Conservation (phyloP, 2,888 invertebrate genomes). For the Spodoptera picta region DNA sequence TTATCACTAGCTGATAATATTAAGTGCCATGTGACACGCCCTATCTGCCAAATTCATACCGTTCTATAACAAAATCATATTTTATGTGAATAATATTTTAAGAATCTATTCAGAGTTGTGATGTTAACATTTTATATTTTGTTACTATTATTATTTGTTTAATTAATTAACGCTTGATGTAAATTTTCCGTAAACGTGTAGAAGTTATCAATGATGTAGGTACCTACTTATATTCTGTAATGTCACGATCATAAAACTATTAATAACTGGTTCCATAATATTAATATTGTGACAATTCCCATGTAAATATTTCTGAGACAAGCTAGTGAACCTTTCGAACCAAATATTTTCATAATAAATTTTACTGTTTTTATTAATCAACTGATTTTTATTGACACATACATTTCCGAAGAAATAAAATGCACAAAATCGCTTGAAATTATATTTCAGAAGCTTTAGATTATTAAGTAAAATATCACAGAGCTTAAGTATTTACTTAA, state of each 20-base stretch:
- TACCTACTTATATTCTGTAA: conserved; percentile 38
- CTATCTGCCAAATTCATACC: conserved; percentile 79
- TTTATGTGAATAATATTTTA: conserved; percentile 43
- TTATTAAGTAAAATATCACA: conserved; percentile 44
- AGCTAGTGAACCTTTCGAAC: conserved; percentile 57
- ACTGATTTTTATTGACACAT: conserved; percentile 42
- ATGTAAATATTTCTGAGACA: conserved; percentile 42
- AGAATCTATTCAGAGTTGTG: conserved; percentile 38
- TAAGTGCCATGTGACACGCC: conserved; percentile 86
- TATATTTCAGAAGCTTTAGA: conserved; percentile 35
- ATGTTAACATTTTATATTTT: conserved; percentile 45
- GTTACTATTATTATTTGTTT: conserved; percentile 39
- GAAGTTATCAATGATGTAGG: conserved; percentile 39
- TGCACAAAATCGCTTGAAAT: conserved; percentile 19
- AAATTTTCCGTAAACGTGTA: conserved; percentile 49
- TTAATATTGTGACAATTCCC: conserved; percentile 31
- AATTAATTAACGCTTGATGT: conserved; percentile 41
- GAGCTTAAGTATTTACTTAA: conserved; percentile 23
- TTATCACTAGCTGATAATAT: conserved; percentile 83
- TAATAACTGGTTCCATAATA: conserved; percentile 38
- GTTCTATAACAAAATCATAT: conserved; percentile 49
- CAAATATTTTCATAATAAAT: conserved; percentile 66
- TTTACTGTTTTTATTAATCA: conserved; percentile 56
- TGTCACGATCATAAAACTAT: conserved; percentile 43
- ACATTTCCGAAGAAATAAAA: conserved; percentile 17